A percentile compares a stretch with the other conserved stretches of the same genome.
phyloP scores from a whole-genome alignment of 2,888 invertebrate genomes.

The Hecatera dysodea region DNA sequence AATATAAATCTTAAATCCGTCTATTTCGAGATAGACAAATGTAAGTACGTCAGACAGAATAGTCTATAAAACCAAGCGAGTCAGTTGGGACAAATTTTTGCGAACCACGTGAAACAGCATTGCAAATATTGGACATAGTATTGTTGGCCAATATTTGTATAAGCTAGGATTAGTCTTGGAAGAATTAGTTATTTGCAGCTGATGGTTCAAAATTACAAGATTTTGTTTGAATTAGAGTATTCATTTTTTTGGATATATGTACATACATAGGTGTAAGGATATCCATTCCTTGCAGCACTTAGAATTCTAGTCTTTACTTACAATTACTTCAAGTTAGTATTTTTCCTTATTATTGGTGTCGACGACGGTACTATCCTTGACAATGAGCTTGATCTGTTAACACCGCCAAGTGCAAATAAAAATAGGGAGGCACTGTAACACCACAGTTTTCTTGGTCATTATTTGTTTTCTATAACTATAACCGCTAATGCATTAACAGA shows the following conservation, averaged over 20 bases:
- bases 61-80: constrained; percentile 48
- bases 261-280: no score
- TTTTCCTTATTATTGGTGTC: no score
- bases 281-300: not conserved
- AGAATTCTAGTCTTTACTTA: not conserved
- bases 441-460: not conserved
- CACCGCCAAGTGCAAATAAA: no score
- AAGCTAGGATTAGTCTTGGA: constrained; percentile 10
- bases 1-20: constrained; percentile 36
- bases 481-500: not conserved
- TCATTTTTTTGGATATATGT: no score
- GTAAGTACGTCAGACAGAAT: constrained; percentile 28
- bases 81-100: constrained; percentile 53
- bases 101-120: constrained; percentile 42
- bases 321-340: not conserved
- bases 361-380: no score
- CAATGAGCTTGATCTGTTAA: no score
- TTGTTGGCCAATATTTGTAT: constrained; percentile 29
- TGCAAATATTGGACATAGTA: constrained; percentile 44
- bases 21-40: constrained; percentile 26
- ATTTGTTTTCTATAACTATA: not conserved
- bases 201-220: not conserved
- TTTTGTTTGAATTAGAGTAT: not conserved
- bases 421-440: not conserved
- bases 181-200: not conserved